These are phyloP conservation scores for Dryoscopus gambensis DNA, from an alignment of 2,113 vertebrate genomes.

Conservation along the genomic window DNA sequence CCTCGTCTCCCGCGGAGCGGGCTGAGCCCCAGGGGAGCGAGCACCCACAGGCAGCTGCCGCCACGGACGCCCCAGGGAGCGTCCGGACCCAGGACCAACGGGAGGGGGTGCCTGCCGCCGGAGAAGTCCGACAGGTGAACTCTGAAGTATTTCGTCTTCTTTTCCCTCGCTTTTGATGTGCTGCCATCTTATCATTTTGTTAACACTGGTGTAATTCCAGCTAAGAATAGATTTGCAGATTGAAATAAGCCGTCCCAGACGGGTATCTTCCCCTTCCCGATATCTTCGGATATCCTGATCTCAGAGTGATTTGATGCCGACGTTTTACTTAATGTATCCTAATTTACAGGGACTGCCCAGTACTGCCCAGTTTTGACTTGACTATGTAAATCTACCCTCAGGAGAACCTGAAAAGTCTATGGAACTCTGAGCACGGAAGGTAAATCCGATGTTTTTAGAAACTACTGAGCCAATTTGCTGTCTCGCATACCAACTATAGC, in stretches of 20 bases:
- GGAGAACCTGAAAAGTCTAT: neutral
- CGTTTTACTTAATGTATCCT: neutral
- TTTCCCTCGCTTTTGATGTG: accelerated
- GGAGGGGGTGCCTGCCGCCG: neutral
- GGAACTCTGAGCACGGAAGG: neutral
- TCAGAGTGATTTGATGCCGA: neutral
- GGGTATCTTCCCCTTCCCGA: neutral
- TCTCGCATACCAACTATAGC: neutral
- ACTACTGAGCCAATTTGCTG: neutral
- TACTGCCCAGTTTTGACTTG: neutral
- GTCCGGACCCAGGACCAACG: too few species aligned
- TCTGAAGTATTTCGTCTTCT: neutral
- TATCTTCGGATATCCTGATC: neutral
- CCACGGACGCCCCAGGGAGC: too few species aligned
- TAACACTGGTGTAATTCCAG: neutral
- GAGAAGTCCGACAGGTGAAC: neutral
- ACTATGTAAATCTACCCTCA: neutral
- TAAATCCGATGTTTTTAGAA: neutral
- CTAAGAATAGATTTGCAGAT: neutral
- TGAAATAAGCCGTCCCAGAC: neutral
- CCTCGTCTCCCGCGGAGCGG: neutral
- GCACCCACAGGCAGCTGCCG: too few species aligned
- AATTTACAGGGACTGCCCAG: neutral
- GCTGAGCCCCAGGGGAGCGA: neutral
- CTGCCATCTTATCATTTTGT: neutral